Evolutionary conservation across 2,113 vertebrate species (phyloP), one percentile per base, ranked within the genome.

Genomic region (Ctenodactylus gundi): DNA sequence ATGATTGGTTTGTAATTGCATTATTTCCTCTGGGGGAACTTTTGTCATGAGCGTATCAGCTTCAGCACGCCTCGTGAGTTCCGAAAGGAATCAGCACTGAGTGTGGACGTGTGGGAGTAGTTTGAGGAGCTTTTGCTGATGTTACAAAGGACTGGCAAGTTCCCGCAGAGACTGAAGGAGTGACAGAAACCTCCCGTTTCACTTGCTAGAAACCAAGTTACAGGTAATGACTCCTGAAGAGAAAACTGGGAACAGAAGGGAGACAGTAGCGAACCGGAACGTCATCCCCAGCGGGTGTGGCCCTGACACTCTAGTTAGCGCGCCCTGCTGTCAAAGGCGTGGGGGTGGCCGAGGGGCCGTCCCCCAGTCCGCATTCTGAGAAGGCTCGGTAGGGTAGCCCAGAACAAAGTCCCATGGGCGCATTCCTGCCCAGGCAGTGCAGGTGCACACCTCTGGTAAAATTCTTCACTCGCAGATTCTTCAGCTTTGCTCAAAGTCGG

Each of bases 391-490:
- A 67, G 11, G 27, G 1, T 2, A 67, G 11, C 6, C n/a, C 0
- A 13, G 36, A 51, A 7, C 60, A 18, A 46, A 49, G 25, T 2
- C 46, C 17, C 6, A 1, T 2, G 1, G 7, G 8, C 13, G 31
- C n/a, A 34, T 20, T 7, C 1, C 0, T 0, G 9, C 3, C 14
- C 17, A 3, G 57, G 36, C 60, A 41, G 39, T 0, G 4, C 53
- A 1, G 4, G 25, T n/a, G n/a, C n/a, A n/a, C n/a, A n/a, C 6
- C 39, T 18, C 31, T 31, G 73, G 0, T 21, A 49, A 27, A 51
- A 51, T 60, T 80, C 20, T 73, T 39, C 25, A 34, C 67, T 46
- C 21, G 9, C 7, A 55, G 7, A 11, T 55, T 75, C 70, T 34
- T 39, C 15, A 29, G 5, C 25, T 3, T 11, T 25, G 18, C 27